Conservation (phyloP, 2,113 vertebrate species). For the Austrofundulus limnaeus region DNA sequence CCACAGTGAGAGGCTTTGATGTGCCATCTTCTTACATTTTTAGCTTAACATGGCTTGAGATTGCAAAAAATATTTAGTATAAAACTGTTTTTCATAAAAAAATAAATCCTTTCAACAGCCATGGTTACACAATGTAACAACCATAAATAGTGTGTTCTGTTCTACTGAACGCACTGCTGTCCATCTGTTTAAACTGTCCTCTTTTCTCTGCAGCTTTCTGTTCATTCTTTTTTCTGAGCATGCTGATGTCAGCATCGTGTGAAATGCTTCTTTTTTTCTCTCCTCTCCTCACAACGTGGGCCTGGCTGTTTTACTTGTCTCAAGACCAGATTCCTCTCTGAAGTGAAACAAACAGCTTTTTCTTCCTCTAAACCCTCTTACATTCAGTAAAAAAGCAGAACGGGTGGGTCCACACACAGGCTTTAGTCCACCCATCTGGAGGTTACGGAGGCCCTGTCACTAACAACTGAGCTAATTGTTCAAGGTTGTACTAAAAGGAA, state of each 20-base stretch:
- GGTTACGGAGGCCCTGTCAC: conserved; percentile 30
- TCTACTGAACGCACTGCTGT: conserved; percentile 1
- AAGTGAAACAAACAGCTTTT: conserved; percentile 47
- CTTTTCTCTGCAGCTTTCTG: not conserved
- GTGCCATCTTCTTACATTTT: too few species aligned
- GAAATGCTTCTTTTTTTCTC: conserved; percentile 64
- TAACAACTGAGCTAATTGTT: conserved; percentile 29
- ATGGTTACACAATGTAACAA: too few species aligned
- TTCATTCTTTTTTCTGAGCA: conserved; percentile 15
- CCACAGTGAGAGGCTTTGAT: not conserved
- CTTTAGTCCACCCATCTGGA: conserved; percentile 38
- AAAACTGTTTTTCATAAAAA: not conserved
- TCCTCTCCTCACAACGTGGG: conserved; percentile 49
- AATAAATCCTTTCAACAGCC: too few species aligned
- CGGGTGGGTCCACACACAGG: conserved; percentile 38
- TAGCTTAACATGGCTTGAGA: too few species aligned
- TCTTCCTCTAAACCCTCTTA: conserved; percentile 27
- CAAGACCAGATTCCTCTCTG: conserved; percentile 49
- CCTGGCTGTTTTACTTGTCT: conserved; percentile 27
- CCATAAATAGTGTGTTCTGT: not conserved
- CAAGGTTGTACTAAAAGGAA: not conserved
- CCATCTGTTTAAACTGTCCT: conserved; percentile 12
- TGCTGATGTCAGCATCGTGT: conserved; percentile 54
- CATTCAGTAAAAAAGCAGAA: conserved; percentile 37
- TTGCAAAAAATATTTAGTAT: too few species aligned